Evolutionary conservation across 1,140 invertebrate species (phyloP).

Genomic region (Mactra quadrangularis): DNA sequence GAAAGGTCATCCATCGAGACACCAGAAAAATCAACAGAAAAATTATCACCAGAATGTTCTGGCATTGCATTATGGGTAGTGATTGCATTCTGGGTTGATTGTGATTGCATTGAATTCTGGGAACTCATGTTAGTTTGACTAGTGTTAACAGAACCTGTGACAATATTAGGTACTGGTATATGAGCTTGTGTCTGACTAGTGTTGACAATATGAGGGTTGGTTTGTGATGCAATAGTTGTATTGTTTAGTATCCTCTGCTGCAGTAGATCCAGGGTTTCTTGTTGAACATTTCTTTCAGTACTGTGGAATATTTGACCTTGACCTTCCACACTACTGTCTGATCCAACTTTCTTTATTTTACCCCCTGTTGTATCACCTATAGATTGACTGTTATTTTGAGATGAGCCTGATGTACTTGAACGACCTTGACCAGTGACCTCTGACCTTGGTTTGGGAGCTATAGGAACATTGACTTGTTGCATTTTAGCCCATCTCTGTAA

Average conservation of each 20-base stretch:
- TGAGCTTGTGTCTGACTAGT: not conserved
- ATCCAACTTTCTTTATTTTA: constrained; percentile 6
- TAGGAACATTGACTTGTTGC: constrained; percentile 51
- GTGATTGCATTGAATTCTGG: not conserved
- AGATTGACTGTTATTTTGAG: not conserved
- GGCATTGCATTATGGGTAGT: not conserved
- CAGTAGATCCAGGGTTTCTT: constrained; percentile 40
- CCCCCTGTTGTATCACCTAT: not conserved
- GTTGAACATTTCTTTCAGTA: constrained; percentile 34
- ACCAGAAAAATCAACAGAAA: constrained; percentile 45
- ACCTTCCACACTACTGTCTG: not conserved
- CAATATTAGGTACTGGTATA: not conserved
- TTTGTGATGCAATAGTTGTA: not conserved
- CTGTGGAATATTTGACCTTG: constrained; percentile 19
- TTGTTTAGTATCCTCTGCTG: constrained; percentile 41
- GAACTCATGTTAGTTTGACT: not conserved
- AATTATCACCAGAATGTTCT: constrained; percentile 12
- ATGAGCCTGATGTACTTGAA: constrained; percentile 1
- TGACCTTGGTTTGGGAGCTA: constrained; percentile 41
- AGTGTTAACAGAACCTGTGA: not conserved
- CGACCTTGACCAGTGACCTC: constrained; percentile 40
- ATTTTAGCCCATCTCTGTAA: constrained; percentile 49
- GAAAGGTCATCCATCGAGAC: constrained; percentile 21
- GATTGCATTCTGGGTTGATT: not conserved
- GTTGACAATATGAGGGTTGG: not conserved